Percentiles rank a stretch among this genome's conserved stretches.
Conservation (phyloP, 2,113 vertebrate genomes). For the Tetraodon nigroviridis region DNA sequence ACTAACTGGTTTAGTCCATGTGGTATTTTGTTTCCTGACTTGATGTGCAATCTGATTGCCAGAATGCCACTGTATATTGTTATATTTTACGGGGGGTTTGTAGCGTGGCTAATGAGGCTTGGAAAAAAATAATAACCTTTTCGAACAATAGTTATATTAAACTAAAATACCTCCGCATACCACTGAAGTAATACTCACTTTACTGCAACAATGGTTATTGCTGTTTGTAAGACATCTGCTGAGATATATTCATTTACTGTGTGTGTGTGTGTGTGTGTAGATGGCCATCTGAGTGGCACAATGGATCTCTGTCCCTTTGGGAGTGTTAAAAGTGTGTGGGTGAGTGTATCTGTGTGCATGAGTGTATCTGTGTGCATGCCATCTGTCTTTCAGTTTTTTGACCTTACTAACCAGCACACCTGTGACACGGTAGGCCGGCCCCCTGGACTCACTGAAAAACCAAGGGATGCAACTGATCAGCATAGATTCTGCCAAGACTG, state of each 20-base stretch:
- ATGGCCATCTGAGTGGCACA: constrained; percentile 62
- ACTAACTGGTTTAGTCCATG: too few species aligned
- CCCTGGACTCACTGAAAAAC: constrained; percentile 49
- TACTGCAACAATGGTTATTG: neutral
- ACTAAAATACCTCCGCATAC: too few species aligned
- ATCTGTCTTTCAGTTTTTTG: constrained; percentile 67
- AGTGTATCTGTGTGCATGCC: constrained; percentile 20
- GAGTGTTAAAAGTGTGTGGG: constrained; percentile 62
- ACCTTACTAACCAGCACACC: constrained; percentile 62
- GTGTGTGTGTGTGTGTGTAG: constrained; percentile 11
- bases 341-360: constrained; percentile 20
- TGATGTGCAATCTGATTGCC: too few species aligned
- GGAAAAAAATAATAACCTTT: too few species aligned
- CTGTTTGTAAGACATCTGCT: constrained; percentile 48
- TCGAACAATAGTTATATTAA: too few species aligned
- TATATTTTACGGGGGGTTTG: too few species aligned
- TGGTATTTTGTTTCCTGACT: too few species aligned
- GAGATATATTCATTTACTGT: constrained; percentile 17
- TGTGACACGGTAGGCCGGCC: constrained; percentile 53
- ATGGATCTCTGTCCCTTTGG: constrained; percentile 67
- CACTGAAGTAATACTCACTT: too few species aligned
- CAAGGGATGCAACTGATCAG: neutral
- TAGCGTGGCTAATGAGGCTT: too few species aligned
- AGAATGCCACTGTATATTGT: too few species aligned
- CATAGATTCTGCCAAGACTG: constrained; percentile 43